Conservation (phyloP, 2,797 vertebrate species). For the Myiotriccus ornatus region DNA sequence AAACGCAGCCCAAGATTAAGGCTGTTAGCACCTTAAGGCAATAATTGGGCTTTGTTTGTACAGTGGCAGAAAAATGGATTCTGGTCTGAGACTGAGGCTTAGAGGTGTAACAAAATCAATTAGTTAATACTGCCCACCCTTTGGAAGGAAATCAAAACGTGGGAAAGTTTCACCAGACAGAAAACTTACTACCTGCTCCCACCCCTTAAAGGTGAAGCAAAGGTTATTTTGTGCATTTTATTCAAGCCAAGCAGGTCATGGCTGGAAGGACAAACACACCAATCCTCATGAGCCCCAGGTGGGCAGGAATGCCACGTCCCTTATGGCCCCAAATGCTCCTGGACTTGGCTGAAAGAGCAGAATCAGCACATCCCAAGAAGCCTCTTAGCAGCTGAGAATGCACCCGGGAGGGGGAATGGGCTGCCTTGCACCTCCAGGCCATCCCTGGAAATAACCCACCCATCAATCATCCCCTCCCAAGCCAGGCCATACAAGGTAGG, state of each 20-base stretch:
- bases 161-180: neutral
- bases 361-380: slow-evolving; percentile 41
- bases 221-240: neutral
- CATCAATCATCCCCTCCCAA: slow-evolving; percentile 74
- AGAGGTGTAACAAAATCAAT: slow-evolving; percentile 44
- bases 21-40: slow-evolving; percentile 44
- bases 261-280: neutral
- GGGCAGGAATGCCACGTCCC: neutral
- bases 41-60: slow-evolving; percentile 28
- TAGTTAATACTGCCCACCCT: neutral
- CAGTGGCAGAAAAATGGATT: slow-evolving; percentile 10
- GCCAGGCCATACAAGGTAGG: slow-evolving; percentile 74
- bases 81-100: slow-evolving; percentile 5
- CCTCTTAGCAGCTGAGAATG: slow-evolving; percentile 62
- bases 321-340: slow-evolving; percentile 49
- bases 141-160: slow-evolving; percentile 1
- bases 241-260: neutral
- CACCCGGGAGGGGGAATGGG: slow-evolving; percentile 57
- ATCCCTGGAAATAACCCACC: slow-evolving; percentile 73
- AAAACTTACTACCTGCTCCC: neutral
- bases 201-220: neutral
- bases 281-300: neutral
- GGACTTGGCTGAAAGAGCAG: slow-evolving; percentile 32
- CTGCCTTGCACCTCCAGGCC: slow-evolving; percentile 74
- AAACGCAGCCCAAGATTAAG: slow-evolving; percentile 18